A percentile compares a stretch with the other conserved stretches of the same genome.
Evolutionary conservation across 2,888 invertebrate genomes (phyloP).

Genomic region (Thymelicus acteon): DNA sequence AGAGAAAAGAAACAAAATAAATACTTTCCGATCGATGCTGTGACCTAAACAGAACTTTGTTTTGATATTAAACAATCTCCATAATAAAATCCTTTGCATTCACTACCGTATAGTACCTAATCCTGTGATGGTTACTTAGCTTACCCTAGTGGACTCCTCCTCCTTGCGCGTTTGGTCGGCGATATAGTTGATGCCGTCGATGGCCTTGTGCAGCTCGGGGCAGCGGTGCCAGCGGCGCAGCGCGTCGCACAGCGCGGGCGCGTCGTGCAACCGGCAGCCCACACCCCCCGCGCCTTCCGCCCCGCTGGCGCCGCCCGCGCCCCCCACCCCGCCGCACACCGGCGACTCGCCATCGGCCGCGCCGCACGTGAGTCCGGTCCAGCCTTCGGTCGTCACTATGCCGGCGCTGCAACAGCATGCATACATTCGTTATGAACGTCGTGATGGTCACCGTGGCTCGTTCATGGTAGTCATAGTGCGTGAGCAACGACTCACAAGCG

Average conservation of each 20-base stretch:
- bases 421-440: not conserved
- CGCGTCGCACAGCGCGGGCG: conserved; percentile 85
- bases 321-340: conserved; percentile 40
- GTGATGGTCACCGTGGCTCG: not conserved
- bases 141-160: conserved; percentile 95
- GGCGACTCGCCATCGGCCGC: conserved; percentile 16
- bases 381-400: conserved; percentile 52
- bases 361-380: conserved; percentile 48
- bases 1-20: too few species aligned
- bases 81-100: too few species aligned
- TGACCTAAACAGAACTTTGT: too few species aligned
- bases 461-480: too few species aligned
- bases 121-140: conserved; percentile 47
- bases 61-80: too few species aligned
- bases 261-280: conserved; percentile 83
- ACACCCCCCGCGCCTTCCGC: conserved; percentile 51
- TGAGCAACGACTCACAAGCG: conserved; percentile 66
- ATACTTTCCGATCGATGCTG: too few species aligned
- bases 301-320: conserved; percentile 43
- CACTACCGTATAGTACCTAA: too few species aligned
- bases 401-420: conserved; percentile 59
- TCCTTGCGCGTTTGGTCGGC: conserved; percentile 96
- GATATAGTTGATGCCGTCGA: conserved; percentile 96
- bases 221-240: conserved; percentile 94
- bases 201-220: conserved; percentile 96